These are phyloP conservation scores for Laticauda laticaudata DNA, from an alignment of 2,113 vertebrate species.

Conservation along the genomic window DNA sequence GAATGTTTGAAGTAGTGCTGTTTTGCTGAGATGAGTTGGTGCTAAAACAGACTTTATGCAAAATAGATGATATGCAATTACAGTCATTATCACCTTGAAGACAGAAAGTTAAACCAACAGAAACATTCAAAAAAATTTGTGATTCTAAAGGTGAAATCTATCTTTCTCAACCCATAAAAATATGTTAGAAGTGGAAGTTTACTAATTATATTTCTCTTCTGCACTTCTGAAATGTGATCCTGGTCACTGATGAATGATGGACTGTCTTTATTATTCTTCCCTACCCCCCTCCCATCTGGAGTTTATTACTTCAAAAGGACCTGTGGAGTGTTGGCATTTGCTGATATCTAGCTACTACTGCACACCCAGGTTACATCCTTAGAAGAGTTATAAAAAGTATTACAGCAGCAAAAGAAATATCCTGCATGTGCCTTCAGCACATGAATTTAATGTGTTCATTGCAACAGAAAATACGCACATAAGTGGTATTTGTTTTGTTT, in stretches of 20 bases:
- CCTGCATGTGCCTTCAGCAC: conserved; percentile 40
- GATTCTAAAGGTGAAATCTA: conserved; percentile 31
- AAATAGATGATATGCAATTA: not conserved
- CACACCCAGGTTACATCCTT: conserved; percentile 39
- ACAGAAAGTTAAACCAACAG: not conserved
- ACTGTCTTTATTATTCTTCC: conserved; percentile 53
- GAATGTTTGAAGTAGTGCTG: not conserved
- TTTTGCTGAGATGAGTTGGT: not conserved
- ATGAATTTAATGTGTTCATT: conserved; percentile 39
- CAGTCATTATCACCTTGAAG: not conserved
- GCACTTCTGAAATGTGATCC: conserved; percentile 70
- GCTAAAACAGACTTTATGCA: not conserved
- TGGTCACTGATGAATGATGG: conserved; percentile 53
- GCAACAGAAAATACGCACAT: conserved; percentile 44
- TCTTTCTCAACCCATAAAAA: conserved; percentile 48
- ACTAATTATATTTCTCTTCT: conserved; percentile 59
- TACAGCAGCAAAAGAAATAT: conserved; percentile 41
- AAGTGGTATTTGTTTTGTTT: not conserved
- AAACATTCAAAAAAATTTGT: conserved; percentile 30
- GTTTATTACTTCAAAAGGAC: conserved; percentile 67
- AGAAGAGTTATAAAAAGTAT: conserved; percentile 42
- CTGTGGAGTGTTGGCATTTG: conserved; percentile 52
- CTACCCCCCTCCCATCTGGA: conserved; percentile 65
- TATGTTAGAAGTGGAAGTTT: conserved; percentile 50
- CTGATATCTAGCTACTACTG: conserved; percentile 43